Conservation (phyloP, 2,888 invertebrate genomes). For the Pterostichus niger region DNA sequence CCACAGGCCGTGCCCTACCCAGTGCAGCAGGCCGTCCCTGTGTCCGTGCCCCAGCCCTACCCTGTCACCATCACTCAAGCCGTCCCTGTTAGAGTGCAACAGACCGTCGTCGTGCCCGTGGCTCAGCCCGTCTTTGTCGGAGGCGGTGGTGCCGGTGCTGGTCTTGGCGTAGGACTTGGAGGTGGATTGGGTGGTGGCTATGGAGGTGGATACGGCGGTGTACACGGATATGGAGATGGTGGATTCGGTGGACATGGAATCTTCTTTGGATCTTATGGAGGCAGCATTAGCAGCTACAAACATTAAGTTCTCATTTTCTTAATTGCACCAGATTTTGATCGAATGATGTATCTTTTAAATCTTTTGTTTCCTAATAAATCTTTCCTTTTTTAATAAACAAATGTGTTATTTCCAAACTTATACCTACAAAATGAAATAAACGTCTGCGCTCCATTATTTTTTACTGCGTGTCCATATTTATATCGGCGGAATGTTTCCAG, state of each 20-base stretch:
- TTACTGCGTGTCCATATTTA: too few relatives aligned
- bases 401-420: too few relatives aligned
- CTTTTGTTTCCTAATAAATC: slow-evolving; percentile 11
- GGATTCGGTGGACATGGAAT: slow-evolving; percentile 58
- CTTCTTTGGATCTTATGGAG: slow-evolving; percentile 69
- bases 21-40: too few relatives aligned
- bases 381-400: background rate
- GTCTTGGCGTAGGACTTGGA: slow-evolving; percentile 65
- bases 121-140: too few relatives aligned
- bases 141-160: slow-evolving; percentile 29
- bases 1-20: too few relatives aligned
- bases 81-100: too few relatives aligned
- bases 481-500: too few relatives aligned
- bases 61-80: too few relatives aligned
- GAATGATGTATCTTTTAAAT: background rate
- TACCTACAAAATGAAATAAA: too few relatives aligned
- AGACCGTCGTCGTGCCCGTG: too few relatives aligned
- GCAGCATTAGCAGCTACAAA: slow-evolving; percentile 71
- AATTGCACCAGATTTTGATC: slow-evolving; percentile 69
- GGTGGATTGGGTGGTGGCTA: background rate
- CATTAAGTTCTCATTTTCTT: slow-evolving; percentile 74
- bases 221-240: slow-evolving; percentile 62
- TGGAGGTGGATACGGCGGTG: slow-evolving; percentile 47
- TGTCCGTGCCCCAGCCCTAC: too few relatives aligned
- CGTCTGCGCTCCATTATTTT: too few relatives aligned